phyloP scores from a whole-genome alignment of 2,888 invertebrate species.

The Machimus rusticus region DNA sequence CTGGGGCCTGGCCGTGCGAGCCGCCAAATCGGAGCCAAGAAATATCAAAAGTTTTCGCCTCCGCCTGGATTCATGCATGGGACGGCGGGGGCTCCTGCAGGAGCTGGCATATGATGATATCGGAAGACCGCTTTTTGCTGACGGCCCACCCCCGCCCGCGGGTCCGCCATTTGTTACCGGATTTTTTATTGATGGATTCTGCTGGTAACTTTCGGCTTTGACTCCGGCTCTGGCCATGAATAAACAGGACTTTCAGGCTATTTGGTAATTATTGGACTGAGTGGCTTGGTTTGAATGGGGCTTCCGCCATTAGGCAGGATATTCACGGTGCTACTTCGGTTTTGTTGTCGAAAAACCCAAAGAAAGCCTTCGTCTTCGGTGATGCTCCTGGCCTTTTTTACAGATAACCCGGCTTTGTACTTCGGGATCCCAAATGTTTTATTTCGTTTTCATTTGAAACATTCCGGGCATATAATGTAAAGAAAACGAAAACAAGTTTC shows the following conservation, averaged over 20 bases:
- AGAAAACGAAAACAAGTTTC: too few species aligned
- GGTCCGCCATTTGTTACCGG: neutral
- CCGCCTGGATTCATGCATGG: conserved; percentile 20
- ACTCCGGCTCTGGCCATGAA: conserved; percentile 11
- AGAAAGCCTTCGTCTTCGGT: neutral
- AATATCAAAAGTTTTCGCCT: conserved; percentile 38
- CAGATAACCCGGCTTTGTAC: neutral
- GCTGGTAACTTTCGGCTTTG: conserved; percentile 14
- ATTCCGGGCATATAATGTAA: neutral
- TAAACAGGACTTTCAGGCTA: conserved; percentile 32
- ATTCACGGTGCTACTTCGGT: neutral
- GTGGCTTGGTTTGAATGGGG: neutral
- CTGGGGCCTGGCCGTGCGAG: conserved; percentile 8
- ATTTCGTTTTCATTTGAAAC: neutral
- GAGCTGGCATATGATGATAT: neutral
- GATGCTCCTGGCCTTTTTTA: neutral
- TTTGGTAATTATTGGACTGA: conserved; percentile 5
- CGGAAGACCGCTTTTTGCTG: neutral
- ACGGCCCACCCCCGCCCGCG: neutral
- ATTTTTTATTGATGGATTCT: conserved; percentile 26
- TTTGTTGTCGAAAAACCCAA: neutral
- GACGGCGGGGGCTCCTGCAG: neutral
- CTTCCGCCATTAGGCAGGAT: conserved; percentile 2
- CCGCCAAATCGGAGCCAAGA: conserved; percentile 40
- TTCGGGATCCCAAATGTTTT: neutral